These are phyloP conservation scores for Phaethornis superciliosus DNA, from an alignment of 2,113 vertebrate genomes.

Conservation along the genomic window DNA sequence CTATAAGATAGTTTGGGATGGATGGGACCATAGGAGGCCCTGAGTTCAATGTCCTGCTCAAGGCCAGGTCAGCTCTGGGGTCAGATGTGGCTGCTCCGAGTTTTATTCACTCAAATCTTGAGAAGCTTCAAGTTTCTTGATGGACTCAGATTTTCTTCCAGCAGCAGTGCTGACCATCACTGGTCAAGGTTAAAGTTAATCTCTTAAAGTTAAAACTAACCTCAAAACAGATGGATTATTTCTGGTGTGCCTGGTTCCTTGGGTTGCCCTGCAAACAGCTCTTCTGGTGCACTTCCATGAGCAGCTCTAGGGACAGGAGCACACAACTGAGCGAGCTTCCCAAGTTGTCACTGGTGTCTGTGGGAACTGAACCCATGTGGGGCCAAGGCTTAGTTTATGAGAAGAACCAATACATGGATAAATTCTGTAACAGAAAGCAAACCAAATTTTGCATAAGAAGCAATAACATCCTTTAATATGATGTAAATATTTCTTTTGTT, in stretches of 20 bases:
- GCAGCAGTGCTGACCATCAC: background rate
- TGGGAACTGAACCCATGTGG: background rate
- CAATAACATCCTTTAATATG: background rate
- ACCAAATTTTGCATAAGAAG: background rate
- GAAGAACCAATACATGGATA: background rate
- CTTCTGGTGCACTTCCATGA: background rate
- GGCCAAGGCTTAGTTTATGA: background rate
- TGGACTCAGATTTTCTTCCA: background rate
- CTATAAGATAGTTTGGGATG: background rate
- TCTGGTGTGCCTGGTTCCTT: background rate
- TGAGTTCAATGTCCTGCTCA: background rate
- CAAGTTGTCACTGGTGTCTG: background rate
- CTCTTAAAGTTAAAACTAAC: background rate
- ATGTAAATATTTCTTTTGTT: background rate
- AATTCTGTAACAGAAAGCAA: background rate
- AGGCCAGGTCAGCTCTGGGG: background rate
- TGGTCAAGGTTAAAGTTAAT: background rate
- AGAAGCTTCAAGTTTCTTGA: fast-evolving
- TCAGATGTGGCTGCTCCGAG: background rate
- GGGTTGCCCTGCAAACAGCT: background rate
- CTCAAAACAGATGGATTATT: background rate
- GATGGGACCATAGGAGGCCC: background rate
- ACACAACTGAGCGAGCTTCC: background rate
- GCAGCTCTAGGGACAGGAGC: background rate
- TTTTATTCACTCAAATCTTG: background rate